Base-by-base conservation (phyloP, 2,888 invertebrate species). In the Coelinius sp. region DNA sequence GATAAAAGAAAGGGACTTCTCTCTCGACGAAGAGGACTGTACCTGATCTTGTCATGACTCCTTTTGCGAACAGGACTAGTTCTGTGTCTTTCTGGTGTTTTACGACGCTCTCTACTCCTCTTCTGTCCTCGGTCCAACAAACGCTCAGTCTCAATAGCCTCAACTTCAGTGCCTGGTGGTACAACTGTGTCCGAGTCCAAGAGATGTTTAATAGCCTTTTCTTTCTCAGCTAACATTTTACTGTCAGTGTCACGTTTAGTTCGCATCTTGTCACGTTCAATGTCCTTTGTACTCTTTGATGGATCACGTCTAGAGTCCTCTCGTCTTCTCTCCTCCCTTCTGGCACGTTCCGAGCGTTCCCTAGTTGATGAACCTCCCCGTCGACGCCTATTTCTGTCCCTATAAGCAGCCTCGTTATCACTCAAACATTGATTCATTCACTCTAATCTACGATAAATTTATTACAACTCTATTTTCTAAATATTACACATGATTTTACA, bases 91-190 rank as follows among this genome's bases (percentile, higher is more conserved):
- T 85, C 84, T 44, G 68, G 64, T 49, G 82, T 83, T 62, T 79
- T 79, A 4, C 77, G 79, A 17, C 80, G 80, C 31, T 83, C 80
- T 20, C 72, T 71, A 59, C 76, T 77, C 24, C 59, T 59, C n/a
- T 74, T 77, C 12, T 71, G 73, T 20, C 46, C 56, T 35, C 68
- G 73, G 0, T 83, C 82, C 5, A 74, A 14, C 7, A 59, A 12
- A 20, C 59, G 85, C 52, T 87, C 85, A 0, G 78, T 81, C 63
- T 86, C 83, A 20, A 87, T 84, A 0, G 83, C 86, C 71, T 88
- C 87, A 5, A 77, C 78, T 76, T 88, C 87, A 0, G 87, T 88
- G 20, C 87, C 87, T 0, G 87, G 87, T 2, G 87, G 87, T 8
- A 88, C 85, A 1, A 87, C 82, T 12, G 83, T 77, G 24, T 86